These are phyloP conservation scores for Esox lucius DNA, from an alignment of 2,797 vertebrate genomes.

Conservation along the genomic window DNA sequence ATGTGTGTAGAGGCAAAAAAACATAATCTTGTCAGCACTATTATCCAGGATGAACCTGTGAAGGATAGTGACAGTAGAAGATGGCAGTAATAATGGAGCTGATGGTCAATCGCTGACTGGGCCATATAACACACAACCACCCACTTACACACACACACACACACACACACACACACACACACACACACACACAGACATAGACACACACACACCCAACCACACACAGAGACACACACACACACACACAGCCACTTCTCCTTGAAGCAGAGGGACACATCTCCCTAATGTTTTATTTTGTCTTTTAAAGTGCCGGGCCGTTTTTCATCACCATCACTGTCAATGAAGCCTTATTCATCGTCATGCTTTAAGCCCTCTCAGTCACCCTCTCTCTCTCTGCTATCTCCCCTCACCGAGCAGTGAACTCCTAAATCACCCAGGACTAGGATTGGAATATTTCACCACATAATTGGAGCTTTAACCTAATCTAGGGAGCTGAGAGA, in stretches of 20 bases:
- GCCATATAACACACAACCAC: background rate
- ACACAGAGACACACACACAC: background rate
- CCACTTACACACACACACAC: background rate
- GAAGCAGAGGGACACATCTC: slow-evolving; percentile 28
- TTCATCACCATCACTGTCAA: slow-evolving; percentile 70
- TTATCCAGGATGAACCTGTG: slow-evolving; percentile 30
- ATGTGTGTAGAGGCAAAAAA: background rate
- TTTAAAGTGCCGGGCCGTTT: slow-evolving; percentile 59
- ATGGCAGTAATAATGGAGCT: slow-evolving; percentile 43
- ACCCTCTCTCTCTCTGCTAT: slow-evolving; percentile 14
- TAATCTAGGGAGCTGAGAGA: slow-evolving; percentile 62
- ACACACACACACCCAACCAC: background rate
- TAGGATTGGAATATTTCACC: slow-evolving; percentile 75
- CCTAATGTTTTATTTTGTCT: slow-evolving; percentile 65
- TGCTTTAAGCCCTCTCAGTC: slow-evolving; percentile 57
- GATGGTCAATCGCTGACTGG: slow-evolving; percentile 41
- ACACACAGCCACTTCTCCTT: slow-evolving; percentile 16
- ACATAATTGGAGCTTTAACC: slow-evolving; percentile 76
- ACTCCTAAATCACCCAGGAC: slow-evolving; percentile 71
- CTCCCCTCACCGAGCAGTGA: slow-evolving; percentile 66
- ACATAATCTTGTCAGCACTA: background rate
- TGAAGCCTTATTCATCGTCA: slow-evolving; percentile 62
- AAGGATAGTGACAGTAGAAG: slow-evolving; percentile 19
- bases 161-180: background rate
- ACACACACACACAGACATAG: background rate